Evolutionary conservation across 2,113 vertebrate genomes (phyloP).

Genomic region (Ammodytes marinus): DNA sequence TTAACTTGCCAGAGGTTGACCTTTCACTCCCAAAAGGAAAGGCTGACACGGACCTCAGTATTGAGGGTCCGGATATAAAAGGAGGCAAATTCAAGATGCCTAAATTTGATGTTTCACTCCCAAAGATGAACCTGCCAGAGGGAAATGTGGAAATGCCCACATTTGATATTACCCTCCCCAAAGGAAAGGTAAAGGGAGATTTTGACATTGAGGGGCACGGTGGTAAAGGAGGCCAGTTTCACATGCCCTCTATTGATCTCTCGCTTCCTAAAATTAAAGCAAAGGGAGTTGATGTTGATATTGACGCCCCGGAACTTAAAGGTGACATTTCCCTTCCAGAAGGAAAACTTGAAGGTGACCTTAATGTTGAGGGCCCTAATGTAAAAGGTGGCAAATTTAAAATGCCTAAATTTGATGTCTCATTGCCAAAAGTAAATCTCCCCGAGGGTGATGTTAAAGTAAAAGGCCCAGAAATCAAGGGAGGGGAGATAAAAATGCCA

Average conservation of each 20-base stretch:
- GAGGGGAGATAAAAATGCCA: conserved; percentile 60
- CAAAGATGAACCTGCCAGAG: conserved; percentile 38
- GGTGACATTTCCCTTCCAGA: conserved; percentile 76
- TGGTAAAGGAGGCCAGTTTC: conserved; percentile 67
- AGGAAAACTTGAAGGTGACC: conserved; percentile 47
- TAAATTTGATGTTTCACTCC: conserved; percentile 61
- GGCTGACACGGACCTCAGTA: conserved; percentile 27
- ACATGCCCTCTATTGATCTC: conserved; percentile 73
- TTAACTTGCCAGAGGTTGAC: conserved; percentile 70
- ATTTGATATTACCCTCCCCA: conserved; percentile 61
- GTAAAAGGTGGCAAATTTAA: conserved; percentile 47
- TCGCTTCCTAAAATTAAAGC: conserved; percentile 75
- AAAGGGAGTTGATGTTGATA: conserved; percentile 38
- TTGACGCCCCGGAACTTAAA: conserved; percentile 54
- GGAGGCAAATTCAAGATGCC: conserved; percentile 67
- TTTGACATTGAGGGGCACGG: not conserved
- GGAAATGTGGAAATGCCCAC: conserved; percentile 26
- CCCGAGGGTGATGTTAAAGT: conserved; percentile 46
- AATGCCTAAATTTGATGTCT: conserved; percentile 57
- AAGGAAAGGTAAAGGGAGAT: conserved; percentile 19
- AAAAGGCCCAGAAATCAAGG: conserved; percentile 22
- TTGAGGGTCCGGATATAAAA: conserved; percentile 44
- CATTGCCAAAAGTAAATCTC: conserved; percentile 50
- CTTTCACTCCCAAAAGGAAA: conserved; percentile 75
- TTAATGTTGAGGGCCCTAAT: conserved; percentile 30